These are phyloP conservation scores for Thereva nobilitata DNA, from an alignment of 2,888 invertebrate genomes.

Conservation along the genomic window DNA sequence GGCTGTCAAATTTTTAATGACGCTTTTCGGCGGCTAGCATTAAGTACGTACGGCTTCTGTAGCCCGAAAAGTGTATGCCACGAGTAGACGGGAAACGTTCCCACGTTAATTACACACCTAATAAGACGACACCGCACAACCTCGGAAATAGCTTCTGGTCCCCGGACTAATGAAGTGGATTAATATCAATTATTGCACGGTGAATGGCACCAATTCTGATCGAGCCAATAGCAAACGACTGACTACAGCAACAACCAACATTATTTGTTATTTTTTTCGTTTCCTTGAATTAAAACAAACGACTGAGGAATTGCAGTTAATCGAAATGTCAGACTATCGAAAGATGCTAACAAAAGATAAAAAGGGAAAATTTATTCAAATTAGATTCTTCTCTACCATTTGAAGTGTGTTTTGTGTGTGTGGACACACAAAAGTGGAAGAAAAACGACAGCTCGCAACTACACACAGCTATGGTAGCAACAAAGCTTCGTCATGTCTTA, in stretches of 20 bases:
- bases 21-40: no score
- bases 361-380: constrained; percentile 34
- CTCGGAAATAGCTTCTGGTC: no score
- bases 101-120: no score
- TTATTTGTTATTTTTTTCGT: neutral
- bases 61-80: no score
- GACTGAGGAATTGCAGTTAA: constrained; percentile 28
- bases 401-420: constrained; percentile 23
- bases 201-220: no score
- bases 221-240: no score
- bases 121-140: no score
- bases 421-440: constrained; percentile 12
- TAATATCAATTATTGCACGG: no score
- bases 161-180: no score
- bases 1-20: no score
- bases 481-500: constrained; percentile 14
- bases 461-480: neutral
- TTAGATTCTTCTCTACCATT: constrained; percentile 31
- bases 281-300: constrained; percentile 14
- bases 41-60: no score
- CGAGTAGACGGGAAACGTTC: no score
- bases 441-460: neutral
- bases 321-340: constrained; percentile 31
- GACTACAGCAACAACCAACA: neutral
- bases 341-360: constrained; percentile 8